These are phyloP conservation scores for Macropus fuliginosus DNA, from an alignment of 2,797 vertebrate species.

Conservation along the genomic window DNA sequence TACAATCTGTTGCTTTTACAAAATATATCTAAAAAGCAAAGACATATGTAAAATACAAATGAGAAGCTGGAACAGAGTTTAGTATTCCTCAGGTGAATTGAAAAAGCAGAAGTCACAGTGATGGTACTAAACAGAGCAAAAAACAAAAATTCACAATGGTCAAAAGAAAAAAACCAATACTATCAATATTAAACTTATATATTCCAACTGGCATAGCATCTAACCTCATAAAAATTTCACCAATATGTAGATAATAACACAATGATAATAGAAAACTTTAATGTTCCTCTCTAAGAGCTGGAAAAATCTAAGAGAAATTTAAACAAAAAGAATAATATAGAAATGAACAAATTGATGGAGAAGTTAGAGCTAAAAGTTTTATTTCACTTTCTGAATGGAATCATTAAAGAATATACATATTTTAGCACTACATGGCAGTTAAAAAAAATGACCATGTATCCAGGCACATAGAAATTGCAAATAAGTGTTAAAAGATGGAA, in stretches of 20 bases:
- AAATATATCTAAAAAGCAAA: not conserved
- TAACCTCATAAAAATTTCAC: not conserved
- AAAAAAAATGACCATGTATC: not conserved
- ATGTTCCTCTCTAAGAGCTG: not conserved
- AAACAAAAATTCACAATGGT: not conserved
- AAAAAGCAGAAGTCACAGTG: not conserved
- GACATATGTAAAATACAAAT: not conserved
- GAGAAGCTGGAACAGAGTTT: not conserved
- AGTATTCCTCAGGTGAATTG: not conserved
- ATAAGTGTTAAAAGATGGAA: not conserved
- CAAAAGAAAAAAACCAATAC: not conserved
- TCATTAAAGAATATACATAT: not conserved
- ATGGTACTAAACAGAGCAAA: not conserved
- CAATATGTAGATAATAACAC: not conserved
- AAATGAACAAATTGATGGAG: not conserved
- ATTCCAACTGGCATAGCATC: not conserved
- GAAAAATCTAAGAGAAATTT: not conserved
- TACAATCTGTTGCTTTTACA: not conserved
- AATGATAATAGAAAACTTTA: not conserved
- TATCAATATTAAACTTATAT: not conserved
- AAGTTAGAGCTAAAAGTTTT: not conserved
- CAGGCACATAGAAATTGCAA: not conserved
- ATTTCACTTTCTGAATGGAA: not conserved
- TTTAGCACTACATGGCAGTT: not conserved
- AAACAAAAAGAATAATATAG: not conserved